Evolutionary conservation across 2,888 invertebrate species (phyloP).

Genomic region (Pyrrhosoma nymphula): DNA sequence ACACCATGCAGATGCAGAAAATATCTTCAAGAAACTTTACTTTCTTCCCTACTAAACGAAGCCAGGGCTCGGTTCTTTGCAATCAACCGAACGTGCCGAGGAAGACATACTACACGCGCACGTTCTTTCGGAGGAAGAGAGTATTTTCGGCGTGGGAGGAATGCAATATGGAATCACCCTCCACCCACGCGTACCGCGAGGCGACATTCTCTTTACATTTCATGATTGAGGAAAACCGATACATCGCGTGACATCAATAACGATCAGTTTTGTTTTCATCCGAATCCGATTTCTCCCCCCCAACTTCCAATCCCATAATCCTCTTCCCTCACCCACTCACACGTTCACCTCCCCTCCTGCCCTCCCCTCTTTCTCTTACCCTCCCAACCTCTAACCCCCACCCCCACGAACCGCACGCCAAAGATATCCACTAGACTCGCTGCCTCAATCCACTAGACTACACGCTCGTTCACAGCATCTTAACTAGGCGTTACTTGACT

Average conservation of each 20-base stretch:
- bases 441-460: too few relatives aligned
- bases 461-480: too few relatives aligned
- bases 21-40: too few relatives aligned
- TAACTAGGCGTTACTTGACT: too few relatives aligned
- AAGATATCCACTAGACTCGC: too few relatives aligned
- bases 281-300: neutral
- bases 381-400: too few relatives aligned
- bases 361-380: neutral
- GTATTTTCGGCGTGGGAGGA: neutral
- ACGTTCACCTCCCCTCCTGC: neutral
- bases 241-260: neutral
- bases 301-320: neutral
- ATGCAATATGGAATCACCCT: neutral
- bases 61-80: too few relatives aligned
- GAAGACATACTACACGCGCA: too few relatives aligned
- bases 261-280: neutral
- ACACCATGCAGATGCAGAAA: too few relatives aligned
- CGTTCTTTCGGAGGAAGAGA: neutral
- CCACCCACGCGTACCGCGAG: neutral
- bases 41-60: too few relatives aligned
- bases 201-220: neutral
- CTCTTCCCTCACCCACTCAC: neutral
- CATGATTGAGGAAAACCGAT: neutral
- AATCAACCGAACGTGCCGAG: too few relatives aligned
- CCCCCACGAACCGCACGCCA: too few relatives aligned